Base-by-base conservation (phyloP, 2,113 vertebrate genomes). In the Heterochromis multidens region DNA sequence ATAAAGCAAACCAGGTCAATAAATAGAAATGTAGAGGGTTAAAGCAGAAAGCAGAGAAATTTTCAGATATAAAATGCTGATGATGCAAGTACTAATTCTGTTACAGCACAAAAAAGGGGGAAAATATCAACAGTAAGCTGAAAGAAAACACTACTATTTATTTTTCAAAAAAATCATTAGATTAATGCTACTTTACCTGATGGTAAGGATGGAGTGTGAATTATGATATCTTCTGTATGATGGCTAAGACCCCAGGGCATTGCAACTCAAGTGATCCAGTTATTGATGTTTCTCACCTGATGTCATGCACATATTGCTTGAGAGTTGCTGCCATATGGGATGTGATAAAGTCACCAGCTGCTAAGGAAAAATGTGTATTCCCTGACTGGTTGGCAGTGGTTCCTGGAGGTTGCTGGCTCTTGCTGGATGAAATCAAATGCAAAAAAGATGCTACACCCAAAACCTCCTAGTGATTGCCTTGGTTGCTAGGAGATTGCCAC, bases 1-100 rank as follows among this genome's bases (percentile, higher is more conserved):
- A 49, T 16, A 78, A 59, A 88, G 29, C 59, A 93, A 91, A 93
- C 63, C 72, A 86, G 90, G 85, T 21, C 83, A 77, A 89, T 86
- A 70, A 77, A 89, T 6, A 52, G 16, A 83, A 85, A 88, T 80
- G 27, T 49, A 16, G 81, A 85, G 27, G 23, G 35, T 65, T 62
- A 35, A 60, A 67, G 52, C 33, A 84, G 80, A 21, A 62, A 59
- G 4, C 49, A 56, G 31, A 52, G 29, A 31, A 12, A 12, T 31
- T 52, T 72, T 52, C 21, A 0, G 43, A 74, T 31, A 8, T 27
- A 2, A 31, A 52, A 74, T 74, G 7, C 19, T 25, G 11, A 23
- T 58, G 11, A 25, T 25, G 57, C 23, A 58, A 23, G 19, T 7
- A 21, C 52, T 54, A 8, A 21, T 21, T 54, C 25, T 52, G 25